Base-by-base conservation (phyloP, 2,797 vertebrate genomes). In the Ciconia nigra region DNA sequence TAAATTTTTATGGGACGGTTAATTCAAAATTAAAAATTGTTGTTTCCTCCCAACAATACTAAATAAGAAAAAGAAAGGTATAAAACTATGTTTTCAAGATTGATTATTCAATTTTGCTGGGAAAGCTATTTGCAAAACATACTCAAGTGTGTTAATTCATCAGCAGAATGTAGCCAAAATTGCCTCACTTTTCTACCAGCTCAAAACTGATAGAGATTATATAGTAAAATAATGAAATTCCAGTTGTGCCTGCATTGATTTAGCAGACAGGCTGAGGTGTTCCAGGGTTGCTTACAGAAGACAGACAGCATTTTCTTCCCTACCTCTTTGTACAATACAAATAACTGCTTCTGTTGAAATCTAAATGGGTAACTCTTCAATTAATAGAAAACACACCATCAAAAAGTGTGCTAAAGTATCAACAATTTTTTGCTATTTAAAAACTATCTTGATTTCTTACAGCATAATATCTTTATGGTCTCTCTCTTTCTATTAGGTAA, bases 51-150 rank as follows among this genome's bases (percentile, higher is more conserved):
- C 21, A 66, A 42, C 26, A 55, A 9, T 7, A 10, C 18, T 70
- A 52, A 73, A 57, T 67, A 82, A 78, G n/a, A 70, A 74, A 70
- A 82, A 49, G 31, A 79, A 82, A 65, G 24, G 10, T n/a, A 61
- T 31, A 76, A 58, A 80, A 24, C 16, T 65, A 9, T 25, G 18
- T 37, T 91, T 91, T 79, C 42, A 74, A 67, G 82, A 81, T 69
- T 11, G 55, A 83, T 80, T 91, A 67, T 25, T 69, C 69, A 80
- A 18, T 81, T 61, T 54, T 44, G 9, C 25, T 52, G 21, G n/a
- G 17, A 80, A 95, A 73, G n/a, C 29, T 86, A 16, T 88, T 72
- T 92, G 41, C 29, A 83, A 73, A 92, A 52, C 18, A n/a, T 8
- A 29, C 11, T 67, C 10, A n/a, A 31, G 7, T 44, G 44, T 24